Evolutionary conservation across 2,888 invertebrate species (phyloP).

Genomic region (Abrostola triplasia): DNA sequence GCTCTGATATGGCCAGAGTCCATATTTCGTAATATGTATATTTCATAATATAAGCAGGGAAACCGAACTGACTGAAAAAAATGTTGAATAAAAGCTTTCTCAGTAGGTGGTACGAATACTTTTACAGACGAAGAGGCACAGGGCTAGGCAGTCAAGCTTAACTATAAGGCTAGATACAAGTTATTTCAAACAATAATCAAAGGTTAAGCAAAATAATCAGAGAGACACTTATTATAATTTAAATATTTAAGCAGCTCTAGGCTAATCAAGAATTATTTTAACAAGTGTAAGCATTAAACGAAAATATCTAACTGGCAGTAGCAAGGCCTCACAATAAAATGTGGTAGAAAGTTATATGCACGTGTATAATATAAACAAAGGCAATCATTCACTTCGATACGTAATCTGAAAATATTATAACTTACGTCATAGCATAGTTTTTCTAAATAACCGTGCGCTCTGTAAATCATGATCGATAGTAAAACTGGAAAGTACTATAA

Average conservation of each 20-base stretch:
- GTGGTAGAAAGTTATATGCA: slow-evolving; percentile 21
- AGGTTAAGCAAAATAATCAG: neutral
- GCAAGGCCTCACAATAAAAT: slow-evolving; percentile 23
- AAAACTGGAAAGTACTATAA: too few species aligned
- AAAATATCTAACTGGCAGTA: neutral
- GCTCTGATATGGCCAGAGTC: slow-evolving; percentile 5
- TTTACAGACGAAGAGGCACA: too few species aligned
- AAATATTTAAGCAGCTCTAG: too few species aligned
- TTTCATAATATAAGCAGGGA: neutral
- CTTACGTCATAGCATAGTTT: neutral
- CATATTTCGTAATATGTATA: slow-evolving; percentile 3
- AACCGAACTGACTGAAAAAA: too few species aligned
- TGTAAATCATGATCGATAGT: too few species aligned
- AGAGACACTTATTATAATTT: neutral
- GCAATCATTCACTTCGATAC: slow-evolving; percentile 33
- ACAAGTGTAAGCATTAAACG: too few species aligned
- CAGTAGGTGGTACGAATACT: too few species aligned
- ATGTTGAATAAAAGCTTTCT: too few species aligned
- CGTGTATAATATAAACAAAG: slow-evolving; percentile 37
- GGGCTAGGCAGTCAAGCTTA: neutral
- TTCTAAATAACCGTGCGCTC: neutral
- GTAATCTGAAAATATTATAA: slow-evolving; percentile 25
- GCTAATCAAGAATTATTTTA: too few species aligned
- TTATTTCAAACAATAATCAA: neutral
- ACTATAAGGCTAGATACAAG: neutral